phyloP scores from a whole-genome alignment of 2,888 invertebrate genomes.

The Heliconius charithonia region DNA sequence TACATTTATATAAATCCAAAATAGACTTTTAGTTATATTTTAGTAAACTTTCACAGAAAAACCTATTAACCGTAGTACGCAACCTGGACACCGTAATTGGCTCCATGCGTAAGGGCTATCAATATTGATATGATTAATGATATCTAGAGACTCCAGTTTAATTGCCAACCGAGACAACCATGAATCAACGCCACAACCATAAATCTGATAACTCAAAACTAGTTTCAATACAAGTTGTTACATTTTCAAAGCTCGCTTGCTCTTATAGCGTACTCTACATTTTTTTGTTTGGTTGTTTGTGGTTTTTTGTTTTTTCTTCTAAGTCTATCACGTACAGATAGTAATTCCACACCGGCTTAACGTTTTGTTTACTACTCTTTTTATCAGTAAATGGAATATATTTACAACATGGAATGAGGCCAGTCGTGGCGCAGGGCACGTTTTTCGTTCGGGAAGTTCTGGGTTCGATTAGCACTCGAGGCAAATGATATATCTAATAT shows the following conservation, averaged over 20 bases:
- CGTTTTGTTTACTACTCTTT: constrained; percentile 15
- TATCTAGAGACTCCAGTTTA: constrained; percentile 74
- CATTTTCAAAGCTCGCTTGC: constrained; percentile 48
- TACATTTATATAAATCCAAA: background rate
- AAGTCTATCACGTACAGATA: constrained; percentile 25
- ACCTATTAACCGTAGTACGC: constrained; percentile 20
- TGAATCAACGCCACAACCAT: constrained; percentile 79
- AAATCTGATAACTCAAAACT: constrained; percentile 71
- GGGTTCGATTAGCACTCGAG: too few relatives aligned
- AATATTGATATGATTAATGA: constrained; percentile 80
- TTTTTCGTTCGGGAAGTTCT: too few relatives aligned
- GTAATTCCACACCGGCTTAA: constrained; percentile 10
- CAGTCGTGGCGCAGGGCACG: too few relatives aligned
- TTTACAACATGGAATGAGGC: background rate
- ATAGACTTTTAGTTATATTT: background rate
- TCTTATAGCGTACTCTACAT: constrained; percentile 27
- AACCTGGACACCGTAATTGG: constrained; percentile 63
- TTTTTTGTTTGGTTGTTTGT: background rate
- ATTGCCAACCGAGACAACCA: constrained; percentile 76
- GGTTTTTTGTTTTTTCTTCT: constrained; percentile 8
- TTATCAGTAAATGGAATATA: constrained; percentile 14
- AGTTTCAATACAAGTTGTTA: constrained; percentile 44
- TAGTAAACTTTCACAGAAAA: background rate
- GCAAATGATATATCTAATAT: too few relatives aligned
- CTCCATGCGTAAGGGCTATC: constrained; percentile 77